Evolutionary conservation across 2,888 invertebrate species (phyloP).

Genomic region (Balanococcus diminutus): DNA sequence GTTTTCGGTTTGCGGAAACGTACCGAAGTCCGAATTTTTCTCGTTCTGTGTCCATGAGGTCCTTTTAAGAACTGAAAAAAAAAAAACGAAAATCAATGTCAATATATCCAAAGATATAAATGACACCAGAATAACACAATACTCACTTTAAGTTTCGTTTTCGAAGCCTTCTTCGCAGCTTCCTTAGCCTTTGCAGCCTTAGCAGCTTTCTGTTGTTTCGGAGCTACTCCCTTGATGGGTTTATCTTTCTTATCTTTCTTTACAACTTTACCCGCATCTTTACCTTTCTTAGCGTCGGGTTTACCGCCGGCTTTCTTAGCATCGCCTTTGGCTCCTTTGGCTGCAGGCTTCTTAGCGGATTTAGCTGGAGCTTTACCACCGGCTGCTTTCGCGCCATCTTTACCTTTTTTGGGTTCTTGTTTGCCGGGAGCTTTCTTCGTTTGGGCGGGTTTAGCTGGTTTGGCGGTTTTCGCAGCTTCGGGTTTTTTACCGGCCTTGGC

Average conservation of each 20-base stretch:
- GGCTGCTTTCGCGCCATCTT: constrained; percentile 12
- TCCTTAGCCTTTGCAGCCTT: constrained; percentile 63
- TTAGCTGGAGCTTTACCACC: constrained; percentile 33
- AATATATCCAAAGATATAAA: constrained; percentile 35
- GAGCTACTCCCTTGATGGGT: constrained; percentile 66
- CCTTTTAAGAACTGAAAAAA: constrained; percentile 82
- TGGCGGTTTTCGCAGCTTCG: constrained; percentile 54
- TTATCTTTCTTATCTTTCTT: constrained; percentile 62
- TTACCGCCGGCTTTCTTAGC: constrained; percentile 49
- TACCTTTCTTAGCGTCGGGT: constrained; percentile 62
- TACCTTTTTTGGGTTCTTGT: constrained; percentile 2
- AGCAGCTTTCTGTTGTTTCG: constrained; percentile 66
- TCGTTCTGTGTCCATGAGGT: constrained; percentile 81
- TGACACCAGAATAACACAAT: no score
- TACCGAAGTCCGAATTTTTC: constrained; percentile 93
- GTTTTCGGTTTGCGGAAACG: constrained; percentile 96
- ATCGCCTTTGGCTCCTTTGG: background rate
- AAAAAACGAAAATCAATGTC: constrained; percentile 52
- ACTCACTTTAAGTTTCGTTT: constrained; percentile 81
- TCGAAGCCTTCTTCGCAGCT: constrained; percentile 78
- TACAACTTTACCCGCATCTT: constrained; percentile 57
- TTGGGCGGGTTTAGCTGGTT: constrained; percentile 60
- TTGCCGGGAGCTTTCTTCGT: constrained; percentile 41
- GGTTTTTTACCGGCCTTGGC: constrained; percentile 60
- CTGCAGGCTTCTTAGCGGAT: constrained; percentile 5